These are phyloP conservation scores for Geophilus truncorum DNA, from an alignment of 2,888 invertebrate species.

Conservation along the genomic window DNA sequence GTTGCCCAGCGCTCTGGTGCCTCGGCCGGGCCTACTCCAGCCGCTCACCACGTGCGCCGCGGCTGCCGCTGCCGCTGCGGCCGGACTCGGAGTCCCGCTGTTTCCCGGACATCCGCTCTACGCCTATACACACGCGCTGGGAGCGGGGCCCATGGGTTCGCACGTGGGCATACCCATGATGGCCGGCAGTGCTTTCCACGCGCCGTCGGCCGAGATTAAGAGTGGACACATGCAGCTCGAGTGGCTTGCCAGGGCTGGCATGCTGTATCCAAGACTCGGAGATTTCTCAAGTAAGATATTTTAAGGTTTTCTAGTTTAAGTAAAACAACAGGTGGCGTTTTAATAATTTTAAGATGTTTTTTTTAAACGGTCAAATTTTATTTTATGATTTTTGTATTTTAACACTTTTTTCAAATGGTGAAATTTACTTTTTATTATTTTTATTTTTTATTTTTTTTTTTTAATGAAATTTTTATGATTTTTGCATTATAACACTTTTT, in stretches of 20 bases:
- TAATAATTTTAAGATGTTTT: too few species aligned
- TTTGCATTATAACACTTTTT: too few species aligned
- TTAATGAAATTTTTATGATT: too few species aligned
- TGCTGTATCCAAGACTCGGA: conserved; percentile 41
- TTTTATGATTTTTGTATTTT: background rate
- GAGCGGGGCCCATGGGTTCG: conserved; percentile 12
- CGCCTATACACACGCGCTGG: conserved; percentile 34
- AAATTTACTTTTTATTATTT: background rate
- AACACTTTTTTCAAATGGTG: background rate
- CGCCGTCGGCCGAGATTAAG: conserved; percentile 37
- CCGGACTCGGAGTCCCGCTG: conserved; percentile 35
- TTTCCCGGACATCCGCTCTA: conserved; percentile 40
- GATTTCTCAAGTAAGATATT: conserved; percentile 39
- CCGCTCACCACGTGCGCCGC: conserved; percentile 31
- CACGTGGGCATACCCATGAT: conserved; percentile 31
- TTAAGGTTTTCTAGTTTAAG: background rate
- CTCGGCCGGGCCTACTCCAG: conserved; percentile 36
- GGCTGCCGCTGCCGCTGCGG: background rate
- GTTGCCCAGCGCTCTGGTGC: conserved; percentile 33
- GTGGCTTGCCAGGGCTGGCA: conserved; percentile 41
- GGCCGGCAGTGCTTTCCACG: conserved; percentile 38
- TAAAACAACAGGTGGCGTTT: background rate
- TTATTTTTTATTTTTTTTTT: background rate
- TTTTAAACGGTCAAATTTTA: too few species aligned
- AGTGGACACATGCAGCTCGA: conserved; percentile 39